These are phyloP conservation scores for Lichenostomus cassidix DNA, from an alignment of 2,113 vertebrate genomes.

Conservation along the genomic window DNA sequence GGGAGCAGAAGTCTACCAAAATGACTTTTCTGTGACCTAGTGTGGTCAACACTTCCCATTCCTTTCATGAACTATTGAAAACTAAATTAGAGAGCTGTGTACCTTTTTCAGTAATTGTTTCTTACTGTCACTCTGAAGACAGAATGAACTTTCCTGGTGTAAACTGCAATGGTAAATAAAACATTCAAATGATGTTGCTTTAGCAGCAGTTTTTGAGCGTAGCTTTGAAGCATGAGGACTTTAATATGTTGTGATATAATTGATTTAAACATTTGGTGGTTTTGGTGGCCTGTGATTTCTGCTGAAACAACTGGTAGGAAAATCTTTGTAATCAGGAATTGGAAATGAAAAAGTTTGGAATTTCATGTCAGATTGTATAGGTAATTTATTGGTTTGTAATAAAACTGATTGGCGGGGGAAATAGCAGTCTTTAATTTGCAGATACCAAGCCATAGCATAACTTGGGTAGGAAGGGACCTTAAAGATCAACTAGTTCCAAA, in stretches of 20 bases:
- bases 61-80: slow-evolving; percentile 23
- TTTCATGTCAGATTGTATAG: neutral
- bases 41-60: slow-evolving; percentile 25
- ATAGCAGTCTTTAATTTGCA: neutral
- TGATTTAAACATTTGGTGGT: neutral
- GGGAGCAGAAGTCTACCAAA: slow-evolving; percentile 65
- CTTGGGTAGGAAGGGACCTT: neutral
- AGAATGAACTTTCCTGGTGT: neutral
- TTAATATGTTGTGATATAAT: neutral
- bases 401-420: neutral
- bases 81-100: slow-evolving; percentile 22
- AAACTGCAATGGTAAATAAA: neutral
- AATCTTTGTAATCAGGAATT: neutral
- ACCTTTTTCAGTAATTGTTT: neutral
- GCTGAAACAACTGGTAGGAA: neutral
- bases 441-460: neutral
- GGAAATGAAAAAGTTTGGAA: neutral
- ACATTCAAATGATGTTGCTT: neutral
- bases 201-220: neutral
- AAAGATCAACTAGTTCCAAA: neutral
- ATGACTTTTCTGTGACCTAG: slow-evolving; percentile 71
- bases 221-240: neutral
- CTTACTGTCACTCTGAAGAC: neutral
- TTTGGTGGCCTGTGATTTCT: neutral
- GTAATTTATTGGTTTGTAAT: neutral